A percentile compares a stretch with the other conserved stretches of the same genome.
These are phyloP conservation scores for Hypomesus transpacificus DNA, from an alignment of 2,113 vertebrate genomes.

Conservation along the genomic window DNA sequence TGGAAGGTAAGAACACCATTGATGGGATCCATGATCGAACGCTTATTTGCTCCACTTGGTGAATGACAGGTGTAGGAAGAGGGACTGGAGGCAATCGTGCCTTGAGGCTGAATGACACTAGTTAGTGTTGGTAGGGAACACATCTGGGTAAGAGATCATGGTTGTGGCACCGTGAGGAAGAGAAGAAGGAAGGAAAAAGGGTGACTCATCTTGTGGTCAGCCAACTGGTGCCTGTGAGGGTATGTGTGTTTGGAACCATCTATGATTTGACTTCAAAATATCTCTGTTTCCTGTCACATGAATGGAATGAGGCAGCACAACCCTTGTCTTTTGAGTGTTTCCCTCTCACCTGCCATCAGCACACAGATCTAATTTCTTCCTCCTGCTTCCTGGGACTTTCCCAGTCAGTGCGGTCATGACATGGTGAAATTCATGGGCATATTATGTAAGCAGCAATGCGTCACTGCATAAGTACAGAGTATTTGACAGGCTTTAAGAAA, in stretches of 20 bases:
- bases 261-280: conserved; percentile 15
- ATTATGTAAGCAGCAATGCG: neutral
- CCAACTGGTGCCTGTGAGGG: conserved; percentile 41
- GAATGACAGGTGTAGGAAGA: conserved; percentile 19
- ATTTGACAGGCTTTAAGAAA: no score
- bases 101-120: conserved; percentile 3
- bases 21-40: neutral
- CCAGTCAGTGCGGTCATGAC: conserved; percentile 35
- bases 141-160: conserved; percentile 35
- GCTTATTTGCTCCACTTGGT: neutral
- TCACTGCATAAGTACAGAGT: neutral
- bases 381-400: conserved; percentile 45
- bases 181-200: conserved; percentile 33
- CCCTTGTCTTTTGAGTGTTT: conserved; percentile 52
- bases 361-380: conserved; percentile 54
- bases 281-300: conserved; percentile 50
- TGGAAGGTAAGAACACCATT: conserved; percentile 25
- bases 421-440: conserved; percentile 34
- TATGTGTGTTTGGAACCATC: neutral
- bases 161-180: conserved; percentile 34
- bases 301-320: conserved; percentile 48
- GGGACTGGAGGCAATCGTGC: neutral
- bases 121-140: neutral
- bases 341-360: conserved; percentile 57
- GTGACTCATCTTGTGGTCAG: conserved; percentile 54